Base-by-base conservation (phyloP, 2,797 vertebrate species). In the Danio tinwini region DNA sequence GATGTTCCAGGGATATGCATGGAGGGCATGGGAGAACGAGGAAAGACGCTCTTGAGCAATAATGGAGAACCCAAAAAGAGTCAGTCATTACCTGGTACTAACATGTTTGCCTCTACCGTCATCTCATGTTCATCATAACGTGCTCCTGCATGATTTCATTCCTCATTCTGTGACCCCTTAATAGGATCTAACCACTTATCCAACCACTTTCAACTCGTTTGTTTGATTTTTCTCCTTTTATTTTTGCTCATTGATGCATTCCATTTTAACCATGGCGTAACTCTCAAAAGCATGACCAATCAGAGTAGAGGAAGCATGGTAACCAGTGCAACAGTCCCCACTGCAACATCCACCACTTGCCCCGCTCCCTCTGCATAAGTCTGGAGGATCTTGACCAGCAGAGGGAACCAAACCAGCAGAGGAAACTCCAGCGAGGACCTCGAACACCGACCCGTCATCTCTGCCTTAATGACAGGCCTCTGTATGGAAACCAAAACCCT, bases 81-180 rank as follows among this genome's bases (percentile, higher is more conserved):
- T 55, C 39, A 14, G 62, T 83, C 29, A 29, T 29, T 1, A 82
- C 78, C 81, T 82, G 74, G 47, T 92, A 94, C 93, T 96, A 95
- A 96, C 94, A 90, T 82, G 85, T 92, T 91, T 93, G 93, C 92
- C 90, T 93, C 91, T 85, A 44, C 42, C 7, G 80, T 90, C 91
- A 88, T 91, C 90, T 77, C 76, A 88, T 91, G 91, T 93, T 94
- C 91, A 91, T 92, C 90, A 87, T 95, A 94, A 94, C 92, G 93
- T 93, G 93, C 86, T 90, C 88, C 92, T 95, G 95, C 96, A 96
- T 95, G 96, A 88, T 85, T 63, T 64, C 37, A n/a, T 77, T 58
- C 45, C 11, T 47, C 53, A 12, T 53, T 85, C 74, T 21, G 67
- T 72, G 63, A 81, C 59, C 14, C 53, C 42, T 75, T 74, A 21